Evolutionary conservation across 1,140 invertebrate species (phyloP).

Genomic region (Brachionus asplanchnoidis): DNA sequence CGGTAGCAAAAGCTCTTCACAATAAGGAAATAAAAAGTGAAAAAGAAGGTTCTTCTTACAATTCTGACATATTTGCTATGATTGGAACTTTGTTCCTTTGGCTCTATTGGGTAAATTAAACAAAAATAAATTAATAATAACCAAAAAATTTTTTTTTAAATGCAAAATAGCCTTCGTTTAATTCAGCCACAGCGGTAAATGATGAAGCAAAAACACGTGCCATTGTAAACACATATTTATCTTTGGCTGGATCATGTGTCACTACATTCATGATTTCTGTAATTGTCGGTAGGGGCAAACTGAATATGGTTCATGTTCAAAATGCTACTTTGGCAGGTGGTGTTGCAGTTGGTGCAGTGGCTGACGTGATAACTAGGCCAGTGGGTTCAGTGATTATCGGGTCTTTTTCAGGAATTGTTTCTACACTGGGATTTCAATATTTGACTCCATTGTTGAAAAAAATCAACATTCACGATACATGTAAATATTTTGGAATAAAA

Average conservation of each 20-base stretch:
- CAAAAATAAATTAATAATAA: constrained; percentile 64
- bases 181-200: constrained; percentile 69
- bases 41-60: constrained; percentile 69
- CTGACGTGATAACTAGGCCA: constrained; percentile 75
- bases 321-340: constrained; percentile 61
- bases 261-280: constrained; percentile 76
- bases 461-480: constrained; percentile 14
- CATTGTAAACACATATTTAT: constrained; percentile 84
- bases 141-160: constrained; percentile 73
- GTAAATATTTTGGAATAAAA: background rate
- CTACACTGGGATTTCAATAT: constrained; percentile 76
- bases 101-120: constrained; percentile 24
- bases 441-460: constrained; percentile 65
- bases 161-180: constrained; percentile 71
- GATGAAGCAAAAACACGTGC: constrained; percentile 69
- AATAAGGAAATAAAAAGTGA: constrained; percentile 56
- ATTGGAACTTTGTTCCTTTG: constrained; percentile 64
- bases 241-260: constrained; percentile 74
- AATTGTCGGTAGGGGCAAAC: constrained; percentile 61
- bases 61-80: constrained; percentile 85
- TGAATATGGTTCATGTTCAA: constrained; percentile 56
- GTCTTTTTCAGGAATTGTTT: constrained; percentile 70
- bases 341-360: constrained; percentile 63
- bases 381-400: constrained; percentile 79
- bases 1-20: constrained; percentile 66